Percentiles rank a stretch among this genome's conserved stretches.
These are phyloP conservation scores for Limanda limanda DNA, from an alignment of 2,113 vertebrate species.

Conservation along the genomic window DNA sequence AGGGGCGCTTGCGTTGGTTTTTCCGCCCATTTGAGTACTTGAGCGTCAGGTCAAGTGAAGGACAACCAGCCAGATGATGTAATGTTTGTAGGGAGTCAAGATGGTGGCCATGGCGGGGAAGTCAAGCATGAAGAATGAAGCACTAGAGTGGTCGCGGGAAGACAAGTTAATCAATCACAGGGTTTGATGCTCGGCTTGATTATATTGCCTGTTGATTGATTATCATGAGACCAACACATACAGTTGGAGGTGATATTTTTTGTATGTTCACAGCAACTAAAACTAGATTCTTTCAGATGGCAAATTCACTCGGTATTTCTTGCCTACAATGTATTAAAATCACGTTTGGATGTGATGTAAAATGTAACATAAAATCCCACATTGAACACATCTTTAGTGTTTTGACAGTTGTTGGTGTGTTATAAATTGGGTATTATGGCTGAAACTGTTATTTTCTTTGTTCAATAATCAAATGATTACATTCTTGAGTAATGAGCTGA, in stretches of 20 bases:
- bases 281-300: not conserved
- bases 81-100: slow-evolving; percentile 68
- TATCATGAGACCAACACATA: slow-evolving; percentile 23
- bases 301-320: not conserved
- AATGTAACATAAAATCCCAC: no score
- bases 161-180: slow-evolving; percentile 49
- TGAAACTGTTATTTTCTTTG: no score
- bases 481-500: no score
- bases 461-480: no score
- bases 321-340: not conserved
- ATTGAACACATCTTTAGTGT: no score
- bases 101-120: slow-evolving; percentile 67
- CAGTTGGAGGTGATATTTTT: slow-evolving; percentile 14
- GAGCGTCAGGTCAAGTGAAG: slow-evolving; percentile 72
- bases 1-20: slow-evolving; percentile 37
- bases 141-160: slow-evolving; percentile 42
- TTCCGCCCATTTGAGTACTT: slow-evolving; percentile 35
- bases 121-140: slow-evolving; percentile 59
- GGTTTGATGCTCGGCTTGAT: slow-evolving; percentile 34
- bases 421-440: no score
- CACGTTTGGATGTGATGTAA: not conserved
- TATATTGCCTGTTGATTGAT: slow-evolving; percentile 56
- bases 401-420: no score
- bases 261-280: not conserved
- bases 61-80: slow-evolving; percentile 71